Evolutionary conservation across 2,113 vertebrate genomes (phyloP).

Genomic region (Cheirogaleus medius): DNA sequence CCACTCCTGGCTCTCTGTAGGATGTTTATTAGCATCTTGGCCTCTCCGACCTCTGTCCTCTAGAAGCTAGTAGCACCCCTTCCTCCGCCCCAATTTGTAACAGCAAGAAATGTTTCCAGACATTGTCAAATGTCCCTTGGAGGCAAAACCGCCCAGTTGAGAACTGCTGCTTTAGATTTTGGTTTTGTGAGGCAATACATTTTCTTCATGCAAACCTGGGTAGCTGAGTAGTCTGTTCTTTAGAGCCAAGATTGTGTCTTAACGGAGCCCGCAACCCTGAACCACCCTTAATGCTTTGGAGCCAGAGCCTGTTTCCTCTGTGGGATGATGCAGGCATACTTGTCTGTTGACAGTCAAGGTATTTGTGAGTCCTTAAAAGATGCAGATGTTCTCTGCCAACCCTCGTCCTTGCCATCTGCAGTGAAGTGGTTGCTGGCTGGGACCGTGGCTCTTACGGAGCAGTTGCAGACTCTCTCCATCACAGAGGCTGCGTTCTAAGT

Average conservation of each 20-base stretch:
- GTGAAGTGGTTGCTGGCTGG: background rate
- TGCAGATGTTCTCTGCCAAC: background rate
- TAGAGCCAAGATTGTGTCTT: background rate
- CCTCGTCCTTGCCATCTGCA: background rate
- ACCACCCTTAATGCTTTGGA: fast-evolving
- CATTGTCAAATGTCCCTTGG: background rate
- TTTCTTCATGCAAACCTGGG: background rate
- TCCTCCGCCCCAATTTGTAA: no score
- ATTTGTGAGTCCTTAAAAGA: background rate
- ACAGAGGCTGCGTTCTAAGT: background rate
- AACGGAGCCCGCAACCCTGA: background rate
- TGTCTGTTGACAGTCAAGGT: background rate
- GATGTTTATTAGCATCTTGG: background rate
- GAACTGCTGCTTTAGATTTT: background rate
- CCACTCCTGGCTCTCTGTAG: background rate
- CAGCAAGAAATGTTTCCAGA: background rate
- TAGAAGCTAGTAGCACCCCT: no score
- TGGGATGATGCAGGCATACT: background rate
- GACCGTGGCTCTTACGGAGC: background rate
- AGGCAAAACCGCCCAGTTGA: background rate
- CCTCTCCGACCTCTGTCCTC: background rate
- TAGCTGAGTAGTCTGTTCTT: background rate
- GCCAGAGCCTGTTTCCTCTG: background rate
- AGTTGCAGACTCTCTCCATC: fast-evolving
- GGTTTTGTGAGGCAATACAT: background rate